Conservation (phyloP, 2,888 invertebrate genomes). For the Epistrophe eligans region DNA sequence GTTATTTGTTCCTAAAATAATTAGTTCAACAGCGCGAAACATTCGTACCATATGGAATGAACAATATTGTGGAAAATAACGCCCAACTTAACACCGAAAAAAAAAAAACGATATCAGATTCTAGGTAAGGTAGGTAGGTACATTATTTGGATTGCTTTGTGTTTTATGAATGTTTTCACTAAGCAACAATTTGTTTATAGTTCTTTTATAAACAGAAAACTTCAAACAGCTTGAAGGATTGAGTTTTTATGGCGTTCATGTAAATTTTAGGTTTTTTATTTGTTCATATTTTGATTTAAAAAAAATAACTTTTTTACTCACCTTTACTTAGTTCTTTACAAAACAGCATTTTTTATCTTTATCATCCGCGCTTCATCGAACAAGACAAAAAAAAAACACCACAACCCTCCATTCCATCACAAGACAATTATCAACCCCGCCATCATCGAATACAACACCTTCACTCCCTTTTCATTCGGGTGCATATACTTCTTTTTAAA, state of each 20-base stretch:
- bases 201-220: neutral
- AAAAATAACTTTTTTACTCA: conserved; percentile 14
- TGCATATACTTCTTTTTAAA: conserved; percentile 2
- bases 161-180: neutral
- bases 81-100: conserved; percentile 5
- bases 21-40: conserved; percentile 43
- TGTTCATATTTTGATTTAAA: neutral
- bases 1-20: conserved; percentile 23
- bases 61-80: conserved; percentile 3
- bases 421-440: conserved; percentile 38
- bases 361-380: conserved; percentile 5
- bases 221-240: neutral
- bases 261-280: neutral
- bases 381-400: neutral
- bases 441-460: neutral
- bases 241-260: neutral
- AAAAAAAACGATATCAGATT: neutral
- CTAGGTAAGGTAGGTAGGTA: no score
- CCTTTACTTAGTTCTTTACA: conserved; percentile 1
- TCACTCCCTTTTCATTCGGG: conserved; percentile 8
- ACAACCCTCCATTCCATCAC: conserved; percentile 18
- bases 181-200: neutral
- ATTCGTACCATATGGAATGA: conserved; percentile 59
- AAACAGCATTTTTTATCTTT: neutral
- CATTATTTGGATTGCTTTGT: neutral